Percentiles rank a stretch among this genome's conserved stretches.
phyloP scores from a whole-genome alignment of 2,113 vertebrate genomes.

The Syrrhaptes paradoxus region DNA sequence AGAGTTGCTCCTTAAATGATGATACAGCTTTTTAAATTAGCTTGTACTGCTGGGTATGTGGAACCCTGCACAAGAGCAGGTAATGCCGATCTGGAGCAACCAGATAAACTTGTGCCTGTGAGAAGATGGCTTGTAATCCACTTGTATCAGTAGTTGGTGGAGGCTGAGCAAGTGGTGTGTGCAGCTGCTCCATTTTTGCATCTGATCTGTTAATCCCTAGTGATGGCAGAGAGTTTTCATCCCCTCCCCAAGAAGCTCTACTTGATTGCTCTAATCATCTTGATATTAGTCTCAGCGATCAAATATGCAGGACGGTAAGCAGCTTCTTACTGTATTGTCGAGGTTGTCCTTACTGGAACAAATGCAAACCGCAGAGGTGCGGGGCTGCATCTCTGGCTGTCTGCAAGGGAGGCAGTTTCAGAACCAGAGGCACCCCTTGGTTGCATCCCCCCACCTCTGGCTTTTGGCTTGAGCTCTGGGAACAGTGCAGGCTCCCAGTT shows the following conservation, averaged over 20 bases:
- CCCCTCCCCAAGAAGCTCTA: neutral
- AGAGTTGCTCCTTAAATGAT: neutral
- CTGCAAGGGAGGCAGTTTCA: neutral
- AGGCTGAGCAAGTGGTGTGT: neutral
- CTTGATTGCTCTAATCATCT: constrained; percentile 50
- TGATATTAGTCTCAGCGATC: neutral
- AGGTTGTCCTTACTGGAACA: neutral
- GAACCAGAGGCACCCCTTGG: neutral
- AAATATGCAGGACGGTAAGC: neutral
- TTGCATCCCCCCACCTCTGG: neutral
- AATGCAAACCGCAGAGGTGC: neutral
- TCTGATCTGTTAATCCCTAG: constrained; percentile 36
- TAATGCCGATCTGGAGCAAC: neutral
- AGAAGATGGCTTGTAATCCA: neutral
- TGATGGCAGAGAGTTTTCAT: constrained; percentile 35
- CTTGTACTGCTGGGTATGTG: neutral
- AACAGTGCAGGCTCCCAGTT: neutral
- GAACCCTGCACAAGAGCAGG: neutral
- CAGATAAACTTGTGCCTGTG: neutral
- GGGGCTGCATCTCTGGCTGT: neutral
- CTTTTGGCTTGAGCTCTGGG: neutral
- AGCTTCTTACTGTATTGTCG: neutral
- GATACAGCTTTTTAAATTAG: neutral
- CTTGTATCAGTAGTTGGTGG: neutral
- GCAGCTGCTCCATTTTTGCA: constrained; percentile 14